A percentile compares a stretch with the other conserved stretches of the same genome.
phyloP scores from a whole-genome alignment of 2,113 vertebrate species.

The Limnothrissa miodon region DNA sequence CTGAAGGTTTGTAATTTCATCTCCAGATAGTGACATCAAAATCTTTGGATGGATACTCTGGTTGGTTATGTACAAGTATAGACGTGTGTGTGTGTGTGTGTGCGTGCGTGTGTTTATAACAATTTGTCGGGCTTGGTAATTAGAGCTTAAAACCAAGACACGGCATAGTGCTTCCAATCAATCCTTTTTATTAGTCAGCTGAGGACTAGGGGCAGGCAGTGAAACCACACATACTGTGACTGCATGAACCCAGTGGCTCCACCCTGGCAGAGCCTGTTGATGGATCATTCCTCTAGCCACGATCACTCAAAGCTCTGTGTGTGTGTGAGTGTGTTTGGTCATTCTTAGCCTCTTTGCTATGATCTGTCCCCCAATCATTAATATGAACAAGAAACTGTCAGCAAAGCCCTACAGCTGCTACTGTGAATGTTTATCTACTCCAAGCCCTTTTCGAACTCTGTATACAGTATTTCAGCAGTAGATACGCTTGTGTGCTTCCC shows the following conservation, averaged over 20 bases:
- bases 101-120: background rate
- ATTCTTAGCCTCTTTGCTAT: background rate
- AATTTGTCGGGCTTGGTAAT: slow-evolving; percentile 11
- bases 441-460: background rate
- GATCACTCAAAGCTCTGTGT: background rate
- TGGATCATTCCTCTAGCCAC: background rate
- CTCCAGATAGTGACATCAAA: background rate
- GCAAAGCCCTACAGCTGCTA: background rate
- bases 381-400: background rate
- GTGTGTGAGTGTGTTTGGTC: background rate
- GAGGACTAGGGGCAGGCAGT: background rate
- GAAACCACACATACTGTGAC: slow-evolving; percentile 1
- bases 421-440: background rate
- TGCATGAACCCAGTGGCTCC: background rate
- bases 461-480: background rate
- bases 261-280: background rate
- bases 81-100: background rate
- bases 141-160: background rate
- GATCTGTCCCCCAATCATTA: background rate
- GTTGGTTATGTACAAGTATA: background rate
- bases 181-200: slow-evolving; percentile 14
- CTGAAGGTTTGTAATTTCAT: background rate
- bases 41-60: background rate
- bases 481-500: slow-evolving; percentile 1
- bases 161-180: background rate